Evolutionary conservation across 2,888 invertebrate species (phyloP).

Genomic region (Coenonympha arcania): DNA sequence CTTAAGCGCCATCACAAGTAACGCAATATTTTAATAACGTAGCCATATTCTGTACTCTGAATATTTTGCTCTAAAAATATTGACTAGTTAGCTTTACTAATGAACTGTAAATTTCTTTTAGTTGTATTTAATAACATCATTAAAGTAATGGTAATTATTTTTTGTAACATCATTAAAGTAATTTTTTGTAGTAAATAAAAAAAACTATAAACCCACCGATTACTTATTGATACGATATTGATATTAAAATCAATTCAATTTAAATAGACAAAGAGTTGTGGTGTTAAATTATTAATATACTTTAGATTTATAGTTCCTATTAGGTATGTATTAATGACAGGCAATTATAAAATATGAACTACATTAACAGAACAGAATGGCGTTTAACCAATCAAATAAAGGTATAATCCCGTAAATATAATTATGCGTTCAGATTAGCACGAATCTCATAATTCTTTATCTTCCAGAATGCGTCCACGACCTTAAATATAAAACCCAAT

Average conservation of each 20-base stretch:
- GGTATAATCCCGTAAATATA: slow-evolving; percentile 14
- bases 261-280: neutral
- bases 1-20: too few species aligned
- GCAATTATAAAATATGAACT: neutral
- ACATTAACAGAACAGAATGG: slow-evolving; percentile 10
- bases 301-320: neutral
- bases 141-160: too few species aligned
- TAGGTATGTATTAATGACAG: neutral
- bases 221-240: too few species aligned
- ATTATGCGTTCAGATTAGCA: slow-evolving; percentile 18
- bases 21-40: too few species aligned
- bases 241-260: neutral
- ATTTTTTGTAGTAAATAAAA: too few species aligned
- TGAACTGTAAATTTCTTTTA: too few species aligned
- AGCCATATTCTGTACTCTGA: too few species aligned
- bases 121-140: too few species aligned
- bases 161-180: too few species aligned
- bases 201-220: too few species aligned
- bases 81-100: too few species aligned
- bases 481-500: slow-evolving; percentile 36
- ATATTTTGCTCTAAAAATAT: too few species aligned
- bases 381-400: slow-evolving; percentile 15
- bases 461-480: slow-evolving; percentile 37
- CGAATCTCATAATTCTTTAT: slow-evolving; percentile 30
- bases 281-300: neutral